Percentiles rank a stretch among this genome's conserved stretches.
Evolutionary conservation across 2,888 invertebrate species (phyloP).

Genomic region (Clusia tigrina): DNA sequence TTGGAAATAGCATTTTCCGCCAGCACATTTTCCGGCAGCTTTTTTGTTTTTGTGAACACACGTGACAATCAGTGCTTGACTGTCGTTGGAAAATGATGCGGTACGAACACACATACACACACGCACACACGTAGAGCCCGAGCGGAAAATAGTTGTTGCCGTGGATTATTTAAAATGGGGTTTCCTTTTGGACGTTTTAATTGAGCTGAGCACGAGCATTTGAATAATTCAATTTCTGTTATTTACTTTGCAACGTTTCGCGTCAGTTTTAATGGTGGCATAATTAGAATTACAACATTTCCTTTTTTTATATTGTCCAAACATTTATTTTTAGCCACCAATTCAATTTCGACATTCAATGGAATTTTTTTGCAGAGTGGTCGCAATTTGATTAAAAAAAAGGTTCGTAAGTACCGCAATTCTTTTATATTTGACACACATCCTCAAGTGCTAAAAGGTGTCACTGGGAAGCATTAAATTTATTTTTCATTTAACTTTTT

Average conservation of each 20-base stretch:
- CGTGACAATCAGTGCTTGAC: conserved; percentile 37
- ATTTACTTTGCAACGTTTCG: background rate
- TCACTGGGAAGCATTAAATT: no score
- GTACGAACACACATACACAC: conserved; percentile 15
- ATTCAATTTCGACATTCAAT: no score
- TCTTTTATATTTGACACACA: no score
- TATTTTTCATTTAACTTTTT: no score
- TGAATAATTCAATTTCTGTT: conserved; percentile 26
- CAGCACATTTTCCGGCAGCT: background rate
- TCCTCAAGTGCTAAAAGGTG: no score
- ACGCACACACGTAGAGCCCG: conserved; percentile 6
- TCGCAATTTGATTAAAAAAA: no score
- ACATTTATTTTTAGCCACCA: no score
- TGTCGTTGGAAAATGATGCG: background rate
- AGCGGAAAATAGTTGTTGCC: conserved; percentile 17
- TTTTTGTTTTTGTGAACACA: conserved; percentile 35
- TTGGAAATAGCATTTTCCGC: conserved; percentile 4
- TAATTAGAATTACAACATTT: no score
- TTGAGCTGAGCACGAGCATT: conserved; percentile 38
- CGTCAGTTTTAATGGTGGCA: no score
- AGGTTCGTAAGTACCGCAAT: no score
- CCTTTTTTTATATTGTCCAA: no score
- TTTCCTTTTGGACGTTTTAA: conserved; percentile 32
- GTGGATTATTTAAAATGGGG: conserved; percentile 26
- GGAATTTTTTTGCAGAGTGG: no score